Conservation (phyloP, 2,888 invertebrate genomes). For the Cheilosia grossa region DNA sequence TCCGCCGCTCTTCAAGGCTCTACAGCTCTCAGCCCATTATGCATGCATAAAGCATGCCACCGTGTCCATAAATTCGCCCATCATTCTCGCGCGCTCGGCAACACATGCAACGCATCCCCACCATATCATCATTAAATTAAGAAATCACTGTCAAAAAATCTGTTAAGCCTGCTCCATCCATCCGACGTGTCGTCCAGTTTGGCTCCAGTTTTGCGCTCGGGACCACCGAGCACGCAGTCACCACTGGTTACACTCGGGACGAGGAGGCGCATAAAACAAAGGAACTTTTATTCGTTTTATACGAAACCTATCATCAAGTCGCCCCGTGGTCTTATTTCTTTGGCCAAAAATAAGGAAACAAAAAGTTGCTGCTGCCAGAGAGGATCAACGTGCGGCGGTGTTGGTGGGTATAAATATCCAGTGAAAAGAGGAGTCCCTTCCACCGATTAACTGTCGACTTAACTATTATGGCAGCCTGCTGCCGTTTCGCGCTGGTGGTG, state of each 20-base stretch:
- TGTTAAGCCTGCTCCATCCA: conserved; percentile 76
- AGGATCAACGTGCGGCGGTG: conserved; percentile 50
- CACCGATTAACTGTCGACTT: conserved; percentile 74
- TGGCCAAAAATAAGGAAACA: conserved; percentile 36
- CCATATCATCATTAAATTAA: conserved; percentile 78
- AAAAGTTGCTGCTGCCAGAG: conserved; percentile 23
- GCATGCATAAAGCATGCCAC: conserved; percentile 56
- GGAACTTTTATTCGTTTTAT: conserved; percentile 54
- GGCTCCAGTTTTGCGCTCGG: conserved; percentile 11
- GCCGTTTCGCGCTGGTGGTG: conserved; percentile 74
- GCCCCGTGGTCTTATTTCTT: conserved; percentile 64
- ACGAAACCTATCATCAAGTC: conserved; percentile 72
- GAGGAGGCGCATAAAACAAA: conserved; percentile 38
- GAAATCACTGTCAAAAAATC: conserved; percentile 80
- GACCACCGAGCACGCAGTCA: conserved; percentile 55
- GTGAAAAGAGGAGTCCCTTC: conserved; percentile 57
- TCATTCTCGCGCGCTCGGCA: conserved; percentile 40
- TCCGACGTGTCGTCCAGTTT: conserved; percentile 39
- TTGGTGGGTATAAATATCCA: conserved; percentile 28
- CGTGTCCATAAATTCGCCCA: conserved; percentile 58
- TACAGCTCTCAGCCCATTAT: conserved; percentile 26
- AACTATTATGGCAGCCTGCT: conserved; percentile 74
- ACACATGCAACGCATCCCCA: conserved; percentile 64
- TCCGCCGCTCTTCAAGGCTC: neutral
- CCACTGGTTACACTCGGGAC: conserved; percentile 51